phyloP scores from a whole-genome alignment of 2,888 invertebrate genomes.

The Ennomos fuscantarius region DNA sequence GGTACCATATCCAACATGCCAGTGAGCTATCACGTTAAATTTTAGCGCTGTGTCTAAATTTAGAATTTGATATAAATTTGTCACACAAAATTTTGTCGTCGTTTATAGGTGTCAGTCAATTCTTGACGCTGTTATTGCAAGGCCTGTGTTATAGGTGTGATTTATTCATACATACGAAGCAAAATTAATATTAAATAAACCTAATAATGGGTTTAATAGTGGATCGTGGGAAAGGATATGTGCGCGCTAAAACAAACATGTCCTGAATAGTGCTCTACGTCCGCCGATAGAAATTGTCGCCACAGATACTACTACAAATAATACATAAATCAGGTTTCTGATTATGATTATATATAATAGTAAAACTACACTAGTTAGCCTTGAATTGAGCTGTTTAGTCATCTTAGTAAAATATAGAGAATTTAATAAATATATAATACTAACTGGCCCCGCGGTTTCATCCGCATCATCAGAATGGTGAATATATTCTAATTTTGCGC shows the following conservation, averaged over 20 bases:
- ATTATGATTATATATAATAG: background rate
- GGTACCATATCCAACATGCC: too few relatives aligned
- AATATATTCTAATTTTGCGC: too few relatives aligned
- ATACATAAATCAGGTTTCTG: background rate
- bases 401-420: conserved; percentile 3
- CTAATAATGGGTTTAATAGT: conserved; percentile 38
- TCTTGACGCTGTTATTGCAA: too few relatives aligned
- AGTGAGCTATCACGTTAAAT: too few relatives aligned
- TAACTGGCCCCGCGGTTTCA: too few relatives aligned
- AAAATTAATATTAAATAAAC: background rate
- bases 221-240: conserved; percentile 75
- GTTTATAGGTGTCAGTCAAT: too few relatives aligned
- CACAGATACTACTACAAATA: background rate
- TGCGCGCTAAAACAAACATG: conserved; percentile 67
- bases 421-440: conserved; percentile 13
- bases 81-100: too few relatives aligned
- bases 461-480: too few relatives aligned
- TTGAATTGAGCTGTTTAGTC: conserved; percentile 9
- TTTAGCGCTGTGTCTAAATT: too few relatives aligned
- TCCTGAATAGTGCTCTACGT: conserved; percentile 48
- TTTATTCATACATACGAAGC: background rate
- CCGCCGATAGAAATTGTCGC: conserved; percentile 38
- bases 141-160: too few relatives aligned
- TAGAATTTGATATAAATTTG: background rate
- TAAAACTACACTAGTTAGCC: conserved; percentile 9